Evolutionary conservation across 2,797 vertebrate genomes (phyloP).

Genomic region (Micromesistius poutassou): DNA sequence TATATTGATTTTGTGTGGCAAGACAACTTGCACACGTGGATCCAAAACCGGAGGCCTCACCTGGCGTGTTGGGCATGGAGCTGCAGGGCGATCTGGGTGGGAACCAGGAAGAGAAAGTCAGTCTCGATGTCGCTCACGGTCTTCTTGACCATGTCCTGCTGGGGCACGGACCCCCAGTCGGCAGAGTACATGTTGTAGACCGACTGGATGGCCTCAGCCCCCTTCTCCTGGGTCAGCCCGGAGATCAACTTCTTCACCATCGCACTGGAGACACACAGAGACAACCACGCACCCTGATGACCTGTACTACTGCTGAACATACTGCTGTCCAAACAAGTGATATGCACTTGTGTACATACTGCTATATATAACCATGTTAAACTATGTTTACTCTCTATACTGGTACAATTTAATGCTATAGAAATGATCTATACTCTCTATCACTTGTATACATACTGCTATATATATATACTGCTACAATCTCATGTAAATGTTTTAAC

Average conservation of each 20-base stretch:
- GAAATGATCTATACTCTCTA: background rate
- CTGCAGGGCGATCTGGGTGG: slow-evolving; percentile 72
- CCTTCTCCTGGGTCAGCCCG: slow-evolving; percentile 70
- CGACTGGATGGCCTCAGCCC: slow-evolving; percentile 23
- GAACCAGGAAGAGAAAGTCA: slow-evolving; percentile 81
- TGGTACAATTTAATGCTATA: background rate
- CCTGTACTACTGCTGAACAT: background rate
- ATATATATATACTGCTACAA: background rate
- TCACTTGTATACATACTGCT: background rate
- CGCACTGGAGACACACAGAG: slow-evolving; percentile 42
- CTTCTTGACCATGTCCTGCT: slow-evolving; percentile 71
- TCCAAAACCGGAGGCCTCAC: slow-evolving; percentile 55
- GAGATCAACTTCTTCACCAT: slow-evolving; percentile 68
- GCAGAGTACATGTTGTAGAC: slow-evolving; percentile 70
- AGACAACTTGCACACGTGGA: background rate
- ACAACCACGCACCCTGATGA: background rate
- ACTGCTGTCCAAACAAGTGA: background rate
- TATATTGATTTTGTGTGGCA: background rate
- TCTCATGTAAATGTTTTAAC: background rate
- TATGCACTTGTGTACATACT: background rate
- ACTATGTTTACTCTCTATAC: background rate
- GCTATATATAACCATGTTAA: background rate
- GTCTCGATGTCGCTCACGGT: slow-evolving; percentile 78
- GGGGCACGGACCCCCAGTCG: slow-evolving; percentile 61
- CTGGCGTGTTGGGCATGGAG: slow-evolving; percentile 72